Conservation (phyloP, 2,888 invertebrate genomes). For the Prosapia bicincta region DNA sequence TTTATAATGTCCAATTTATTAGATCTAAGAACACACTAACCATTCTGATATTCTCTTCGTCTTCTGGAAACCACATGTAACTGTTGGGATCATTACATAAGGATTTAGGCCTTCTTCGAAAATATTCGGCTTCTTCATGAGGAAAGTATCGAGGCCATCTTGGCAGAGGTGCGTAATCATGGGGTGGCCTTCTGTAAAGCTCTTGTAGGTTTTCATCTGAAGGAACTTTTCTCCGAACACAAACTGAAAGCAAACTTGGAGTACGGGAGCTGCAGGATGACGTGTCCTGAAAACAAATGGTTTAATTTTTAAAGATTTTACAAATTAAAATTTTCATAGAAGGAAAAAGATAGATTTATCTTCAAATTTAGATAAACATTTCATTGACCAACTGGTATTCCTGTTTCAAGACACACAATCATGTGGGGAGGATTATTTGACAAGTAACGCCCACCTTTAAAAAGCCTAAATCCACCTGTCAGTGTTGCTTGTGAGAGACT, state of each 20-base stretch:
- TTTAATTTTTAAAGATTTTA: neutral
- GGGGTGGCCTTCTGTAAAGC: slow-evolving; percentile 44
- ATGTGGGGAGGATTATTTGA: too few species aligned
- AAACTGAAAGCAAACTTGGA: slow-evolving; percentile 76
- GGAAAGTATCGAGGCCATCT: slow-evolving; percentile 58
- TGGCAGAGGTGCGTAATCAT: slow-evolving; percentile 76
- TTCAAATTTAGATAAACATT: too few species aligned
- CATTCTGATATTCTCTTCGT: slow-evolving; percentile 68
- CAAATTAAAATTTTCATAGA: too few species aligned
- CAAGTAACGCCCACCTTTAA: too few species aligned
- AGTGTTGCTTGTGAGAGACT: too few species aligned
- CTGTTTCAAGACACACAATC: too few species aligned
- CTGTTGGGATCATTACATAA: slow-evolving; percentile 71
- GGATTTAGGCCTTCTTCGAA: slow-evolving; percentile 72
- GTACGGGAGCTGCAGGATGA: slow-evolving; percentile 61
- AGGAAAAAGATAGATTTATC: too few species aligned
- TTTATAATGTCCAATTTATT: too few species aligned
- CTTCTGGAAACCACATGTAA: slow-evolving; percentile 75
- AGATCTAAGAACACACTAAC: slow-evolving; percentile 42
- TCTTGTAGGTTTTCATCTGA: slow-evolving; percentile 82
- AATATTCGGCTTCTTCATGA: slow-evolving; percentile 74
- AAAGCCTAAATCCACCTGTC: too few species aligned
- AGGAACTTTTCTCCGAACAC: slow-evolving; percentile 79
- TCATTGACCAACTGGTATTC: too few species aligned
- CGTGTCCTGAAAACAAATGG: slow-evolving; percentile 37